A percentile compares a stretch with the other conserved stretches of the same genome.
Evolutionary conservation across 2,113 vertebrate species (phyloP).

Genomic region (Anser cygnoides): DNA sequence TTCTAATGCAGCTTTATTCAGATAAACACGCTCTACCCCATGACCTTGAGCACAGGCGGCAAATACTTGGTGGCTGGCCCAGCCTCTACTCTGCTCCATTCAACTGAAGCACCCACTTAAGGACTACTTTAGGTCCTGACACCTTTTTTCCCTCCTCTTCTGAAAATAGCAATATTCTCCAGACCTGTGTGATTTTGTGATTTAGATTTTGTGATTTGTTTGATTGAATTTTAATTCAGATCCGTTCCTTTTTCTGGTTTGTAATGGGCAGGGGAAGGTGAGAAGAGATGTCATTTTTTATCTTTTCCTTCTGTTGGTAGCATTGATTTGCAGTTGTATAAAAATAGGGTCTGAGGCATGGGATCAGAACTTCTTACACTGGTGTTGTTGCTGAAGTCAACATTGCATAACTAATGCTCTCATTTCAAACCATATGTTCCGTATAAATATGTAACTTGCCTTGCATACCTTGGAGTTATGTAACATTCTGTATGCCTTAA

Average conservation of each 20-base stretch:
- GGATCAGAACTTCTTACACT: constrained; percentile 17
- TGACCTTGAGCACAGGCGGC: neutral
- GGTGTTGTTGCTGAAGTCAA: constrained; percentile 15
- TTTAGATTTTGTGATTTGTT: neutral
- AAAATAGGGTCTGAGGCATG: constrained; percentile 15
- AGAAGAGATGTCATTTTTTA: neutral
- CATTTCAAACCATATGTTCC: constrained; percentile 43
- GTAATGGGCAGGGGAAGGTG: neutral
- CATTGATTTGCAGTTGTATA: constrained; percentile 18
- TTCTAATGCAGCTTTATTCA: neutral
- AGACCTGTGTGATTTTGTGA: neutral
- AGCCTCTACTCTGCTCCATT: neutral
- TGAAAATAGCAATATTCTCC: neutral
- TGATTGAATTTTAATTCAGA: neutral
- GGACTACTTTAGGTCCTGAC: neutral
- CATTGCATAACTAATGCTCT: constrained; percentile 39
- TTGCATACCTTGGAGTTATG: constrained; percentile 23
- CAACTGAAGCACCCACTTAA: neutral
- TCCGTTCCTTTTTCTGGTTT: neutral
- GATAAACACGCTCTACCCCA: neutral
- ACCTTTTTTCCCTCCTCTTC: neutral
- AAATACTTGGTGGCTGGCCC: neutral
- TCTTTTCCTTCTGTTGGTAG: neutral
- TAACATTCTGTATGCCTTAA: neutral
- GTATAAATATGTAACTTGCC: constrained; percentile 21